These are phyloP conservation scores for Pseudomyrmex dendroicus DNA, from an alignment of 1,140 invertebrate genomes.

Conservation along the genomic window DNA sequence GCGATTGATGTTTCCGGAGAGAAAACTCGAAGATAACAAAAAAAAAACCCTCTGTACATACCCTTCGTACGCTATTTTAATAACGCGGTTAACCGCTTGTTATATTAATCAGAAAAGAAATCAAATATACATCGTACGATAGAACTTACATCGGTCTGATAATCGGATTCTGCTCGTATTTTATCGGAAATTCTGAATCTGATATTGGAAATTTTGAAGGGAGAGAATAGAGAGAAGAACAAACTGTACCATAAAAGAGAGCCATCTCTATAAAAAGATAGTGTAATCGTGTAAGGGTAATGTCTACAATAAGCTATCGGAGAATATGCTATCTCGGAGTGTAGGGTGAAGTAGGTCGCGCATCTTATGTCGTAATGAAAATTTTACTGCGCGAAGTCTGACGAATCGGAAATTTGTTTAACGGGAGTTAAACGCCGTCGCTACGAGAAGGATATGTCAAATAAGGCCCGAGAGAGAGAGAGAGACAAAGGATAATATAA, in stretches of 20 bases:
- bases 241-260: slow-evolving; percentile 12
- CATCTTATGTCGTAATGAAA: slow-evolving; percentile 33
- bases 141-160: slow-evolving; percentile 1
- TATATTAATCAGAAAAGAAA: slow-evolving; percentile 6
- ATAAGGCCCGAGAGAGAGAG: not conserved
- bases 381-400: slow-evolving; percentile 29
- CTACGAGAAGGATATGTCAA: slow-evolving; percentile 35
- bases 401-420: slow-evolving; percentile 54
- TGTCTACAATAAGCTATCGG: slow-evolving; percentile 44
- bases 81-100: not conserved
- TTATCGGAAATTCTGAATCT: not conserved
- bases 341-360: slow-evolving; percentile 13
- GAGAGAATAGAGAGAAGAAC: not conserved
- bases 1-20: slow-evolving; percentile 15
- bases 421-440: slow-evolving; percentile 33
- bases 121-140: not conserved
- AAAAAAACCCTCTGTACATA: not conserved
- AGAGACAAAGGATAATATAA: slow-evolving; percentile 40
- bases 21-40: not conserved
- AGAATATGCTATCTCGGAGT: slow-evolving; percentile 14
- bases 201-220: not conserved
- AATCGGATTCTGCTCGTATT: not conserved
- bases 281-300: slow-evolving; percentile 38
- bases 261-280: slow-evolving; percentile 4
- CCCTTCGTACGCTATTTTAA: not conserved